These are phyloP conservation scores for Argopecten irradians DNA, from an alignment of 1,140 invertebrate genomes.

Conservation along the genomic window DNA sequence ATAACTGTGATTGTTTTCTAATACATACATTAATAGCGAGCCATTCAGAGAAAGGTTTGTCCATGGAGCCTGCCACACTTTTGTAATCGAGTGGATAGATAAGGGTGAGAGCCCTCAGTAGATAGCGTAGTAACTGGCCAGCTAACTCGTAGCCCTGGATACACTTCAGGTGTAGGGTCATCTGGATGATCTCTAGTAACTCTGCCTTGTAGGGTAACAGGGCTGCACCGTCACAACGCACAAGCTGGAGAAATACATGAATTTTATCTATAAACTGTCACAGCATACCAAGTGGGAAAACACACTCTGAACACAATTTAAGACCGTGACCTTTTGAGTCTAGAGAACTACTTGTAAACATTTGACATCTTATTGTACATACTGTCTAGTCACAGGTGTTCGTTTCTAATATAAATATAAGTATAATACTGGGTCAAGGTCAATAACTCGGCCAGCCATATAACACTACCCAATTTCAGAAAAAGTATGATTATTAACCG, in stretches of 20 bases:
- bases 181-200: slow-evolving; percentile 81
- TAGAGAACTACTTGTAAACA: too few species aligned
- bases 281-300: too few species aligned
- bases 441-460: too few species aligned
- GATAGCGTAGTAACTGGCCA: slow-evolving; percentile 77
- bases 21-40: slow-evolving; percentile 83
- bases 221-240: slow-evolving; percentile 81
- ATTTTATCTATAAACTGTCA: too few species aligned
- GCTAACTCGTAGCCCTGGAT: slow-evolving; percentile 81
- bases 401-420: too few species aligned
- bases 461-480: too few species aligned
- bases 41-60: slow-evolving; percentile 83
- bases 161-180: slow-evolving; percentile 82
- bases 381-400: too few species aligned
- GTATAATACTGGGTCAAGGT: too few species aligned
- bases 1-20: neutral
- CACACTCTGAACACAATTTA: too few species aligned
- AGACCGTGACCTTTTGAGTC: too few species aligned
- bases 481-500: too few species aligned
- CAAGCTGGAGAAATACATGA: slow-evolving; percentile 73
- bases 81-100: slow-evolving; percentile 83
- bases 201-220: slow-evolving; percentile 82
- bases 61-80: slow-evolving; percentile 81
- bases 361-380: too few species aligned
- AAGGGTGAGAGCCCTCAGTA: slow-evolving; percentile 81